A percentile compares a stretch with the other conserved stretches of the same genome.
phyloP scores from a whole-genome alignment of 2,113 vertebrate species.

The Corythoichthys intestinalis region DNA sequence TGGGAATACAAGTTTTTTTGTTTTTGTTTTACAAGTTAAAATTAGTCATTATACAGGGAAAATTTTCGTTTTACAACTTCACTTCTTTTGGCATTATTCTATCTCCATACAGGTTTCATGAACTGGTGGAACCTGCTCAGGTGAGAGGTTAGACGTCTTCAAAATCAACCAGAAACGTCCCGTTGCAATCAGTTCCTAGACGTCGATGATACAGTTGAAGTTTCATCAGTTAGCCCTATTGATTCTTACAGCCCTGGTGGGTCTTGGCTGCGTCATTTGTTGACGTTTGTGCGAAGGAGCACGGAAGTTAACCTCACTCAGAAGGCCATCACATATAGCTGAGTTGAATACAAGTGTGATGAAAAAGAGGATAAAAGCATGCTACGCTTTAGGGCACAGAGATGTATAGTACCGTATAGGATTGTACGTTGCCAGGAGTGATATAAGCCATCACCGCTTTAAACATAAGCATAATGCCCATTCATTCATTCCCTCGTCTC shows the following conservation, averaged over 20 bases:
- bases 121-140: too few relatives aligned
- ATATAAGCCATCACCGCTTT: conserved; percentile 21
- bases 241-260: background rate
- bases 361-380: conserved; percentile 25
- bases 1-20: too few relatives aligned
- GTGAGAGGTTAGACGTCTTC: too few relatives aligned
- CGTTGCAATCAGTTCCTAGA: too few relatives aligned
- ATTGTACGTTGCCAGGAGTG: conserved; percentile 13
- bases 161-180: too few relatives aligned
- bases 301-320: conserved; percentile 7
- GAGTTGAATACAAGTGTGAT: conserved; percentile 27
- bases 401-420: conserved; percentile 8
- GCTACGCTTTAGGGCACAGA: conserved; percentile 15
- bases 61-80: too few relatives aligned
- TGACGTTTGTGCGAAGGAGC: conserved; percentile 1
- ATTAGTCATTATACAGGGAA: too few relatives aligned
- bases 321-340: conserved; percentile 11
- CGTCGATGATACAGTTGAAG: background rate
- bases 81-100: too few relatives aligned
- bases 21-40: too few relatives aligned
- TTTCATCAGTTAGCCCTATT: background rate
- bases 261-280: conserved; percentile 7
- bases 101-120: too few relatives aligned
- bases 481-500: background rate
- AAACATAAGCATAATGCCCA: background rate